Conservation (phyloP, 2,113 vertebrate genomes). For the Ariopsis seemanni region DNA sequence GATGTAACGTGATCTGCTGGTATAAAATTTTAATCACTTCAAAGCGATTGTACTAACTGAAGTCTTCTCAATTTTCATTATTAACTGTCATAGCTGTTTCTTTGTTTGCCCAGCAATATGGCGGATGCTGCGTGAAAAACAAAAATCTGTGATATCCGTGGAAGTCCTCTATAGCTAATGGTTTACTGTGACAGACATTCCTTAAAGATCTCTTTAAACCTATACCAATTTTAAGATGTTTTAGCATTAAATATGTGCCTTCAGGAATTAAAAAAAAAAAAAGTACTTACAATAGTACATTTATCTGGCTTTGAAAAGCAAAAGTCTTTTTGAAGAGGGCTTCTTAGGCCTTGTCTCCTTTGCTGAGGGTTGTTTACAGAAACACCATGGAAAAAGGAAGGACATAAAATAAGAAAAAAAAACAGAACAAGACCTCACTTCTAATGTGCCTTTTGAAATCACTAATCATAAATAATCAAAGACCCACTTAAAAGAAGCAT, state of each 20-base stretch:
- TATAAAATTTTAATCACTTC: too few species aligned
- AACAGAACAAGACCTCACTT: background rate
- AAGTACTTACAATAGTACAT: slow-evolving; percentile 14
- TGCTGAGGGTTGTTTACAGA: slow-evolving; percentile 35
- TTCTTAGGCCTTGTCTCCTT: slow-evolving; percentile 33
- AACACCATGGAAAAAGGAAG: slow-evolving; percentile 36
- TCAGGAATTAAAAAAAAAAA: slow-evolving; percentile 6
- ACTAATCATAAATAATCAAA: slow-evolving; percentile 33
- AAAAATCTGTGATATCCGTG: too few species aligned
- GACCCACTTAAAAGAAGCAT: background rate
- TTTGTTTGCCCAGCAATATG: too few species aligned
- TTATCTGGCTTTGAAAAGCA: slow-evolving; percentile 2
- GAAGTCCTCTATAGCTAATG: background rate
- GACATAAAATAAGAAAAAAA: background rate
- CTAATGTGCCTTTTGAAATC: background rate
- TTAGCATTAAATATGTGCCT: slow-evolving; percentile 22
- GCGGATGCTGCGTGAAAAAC: too few species aligned
- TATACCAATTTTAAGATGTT: slow-evolving; percentile 17
- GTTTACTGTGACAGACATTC: background rate
- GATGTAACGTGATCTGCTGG: too few species aligned
- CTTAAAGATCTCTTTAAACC: background rate
- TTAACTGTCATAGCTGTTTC: too few species aligned
- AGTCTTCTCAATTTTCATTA: too few species aligned
- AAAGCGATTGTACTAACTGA: too few species aligned
- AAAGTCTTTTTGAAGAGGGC: background rate